Percentiles rank a stretch among this genome's conserved stretches.
Conservation (phyloP, 2,888 invertebrate species). For the Labia minor region DNA sequence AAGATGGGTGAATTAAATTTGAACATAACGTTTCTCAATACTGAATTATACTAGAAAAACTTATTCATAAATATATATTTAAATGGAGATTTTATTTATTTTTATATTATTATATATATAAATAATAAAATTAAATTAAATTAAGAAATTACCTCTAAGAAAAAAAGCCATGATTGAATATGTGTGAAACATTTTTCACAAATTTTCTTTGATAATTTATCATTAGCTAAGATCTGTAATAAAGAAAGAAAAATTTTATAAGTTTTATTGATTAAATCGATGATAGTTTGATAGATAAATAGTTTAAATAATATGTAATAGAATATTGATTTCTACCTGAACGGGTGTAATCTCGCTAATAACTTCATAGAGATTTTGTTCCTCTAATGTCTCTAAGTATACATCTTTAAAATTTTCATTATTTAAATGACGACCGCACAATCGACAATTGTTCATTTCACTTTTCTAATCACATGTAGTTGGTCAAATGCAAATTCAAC, state of each 20-base stretch:
- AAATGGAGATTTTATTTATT: too few species aligned
- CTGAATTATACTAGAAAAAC: too few species aligned
- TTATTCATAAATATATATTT: too few species aligned
- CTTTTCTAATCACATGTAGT: background rate
- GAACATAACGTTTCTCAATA: too few species aligned
- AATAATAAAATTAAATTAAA: background rate
- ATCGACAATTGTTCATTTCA: background rate
- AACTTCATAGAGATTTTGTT: background rate
- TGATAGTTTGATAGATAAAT: too few species aligned
- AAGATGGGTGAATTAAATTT: too few species aligned
- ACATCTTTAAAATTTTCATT: background rate
- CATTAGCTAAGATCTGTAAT: slow-evolving; percentile 18
- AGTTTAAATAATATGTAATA: too few species aligned
- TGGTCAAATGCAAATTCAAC: background rate
- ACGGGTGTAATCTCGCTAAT: background rate
- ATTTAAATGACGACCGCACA: background rate
- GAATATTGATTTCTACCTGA: background rate
- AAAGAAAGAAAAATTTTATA: background rate
- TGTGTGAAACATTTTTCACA: slow-evolving; percentile 21
- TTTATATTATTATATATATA: too few species aligned
- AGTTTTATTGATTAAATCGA: background rate
- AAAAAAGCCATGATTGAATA: background rate
- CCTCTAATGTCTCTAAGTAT: background rate
- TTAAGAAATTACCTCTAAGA: background rate
- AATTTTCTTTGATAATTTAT: slow-evolving; percentile 20